phyloP scores from a whole-genome alignment of 2,888 invertebrate species.

The Eurytoma californica region DNA sequence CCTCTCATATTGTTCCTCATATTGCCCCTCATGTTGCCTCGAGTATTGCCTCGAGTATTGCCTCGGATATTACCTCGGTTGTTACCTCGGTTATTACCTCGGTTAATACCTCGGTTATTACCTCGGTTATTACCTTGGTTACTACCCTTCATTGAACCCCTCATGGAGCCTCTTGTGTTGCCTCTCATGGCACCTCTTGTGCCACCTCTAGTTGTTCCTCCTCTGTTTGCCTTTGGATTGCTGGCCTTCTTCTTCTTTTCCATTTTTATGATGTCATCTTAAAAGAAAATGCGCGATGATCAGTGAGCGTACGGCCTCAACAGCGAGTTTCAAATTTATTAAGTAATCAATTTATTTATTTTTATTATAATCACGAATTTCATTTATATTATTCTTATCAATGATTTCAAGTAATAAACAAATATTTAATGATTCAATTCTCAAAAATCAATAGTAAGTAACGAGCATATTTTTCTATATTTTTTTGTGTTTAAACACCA shows the following conservation, averaged over 20 bases:
- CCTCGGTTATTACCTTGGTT: constrained; percentile 51
- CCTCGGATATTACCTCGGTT: constrained; percentile 52
- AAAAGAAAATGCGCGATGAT: constrained; percentile 68
- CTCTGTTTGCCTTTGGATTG: constrained; percentile 65
- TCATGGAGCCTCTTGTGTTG: constrained; percentile 1
- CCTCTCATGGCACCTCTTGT: constrained; percentile 56
- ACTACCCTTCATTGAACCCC: constrained; percentile 40
- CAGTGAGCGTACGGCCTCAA: constrained; percentile 66
- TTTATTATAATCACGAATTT: constrained; percentile 19
- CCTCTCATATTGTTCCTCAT: constrained; percentile 59
- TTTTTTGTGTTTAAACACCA: background rate
- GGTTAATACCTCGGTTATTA: constrained; percentile 39
- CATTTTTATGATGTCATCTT: constrained; percentile 75
- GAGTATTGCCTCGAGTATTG: constrained; percentile 58
- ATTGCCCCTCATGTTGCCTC: constrained; percentile 57
- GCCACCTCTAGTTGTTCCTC: constrained; percentile 55
- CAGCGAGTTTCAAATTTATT: constrained; percentile 59
- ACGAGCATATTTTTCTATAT: constrained; percentile 18
- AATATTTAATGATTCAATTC: constrained; percentile 22
- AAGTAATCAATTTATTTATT: constrained; percentile 38
- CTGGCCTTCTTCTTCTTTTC: constrained; percentile 67
- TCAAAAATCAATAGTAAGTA: constrained; percentile 30
- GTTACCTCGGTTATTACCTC: constrained; percentile 42
- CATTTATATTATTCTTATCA: constrained; percentile 25
- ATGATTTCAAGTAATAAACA: background rate